These are phyloP conservation scores for Armadillidium nasatum DNA, from an alignment of 1,140 invertebrate genomes.

Conservation along the genomic window DNA sequence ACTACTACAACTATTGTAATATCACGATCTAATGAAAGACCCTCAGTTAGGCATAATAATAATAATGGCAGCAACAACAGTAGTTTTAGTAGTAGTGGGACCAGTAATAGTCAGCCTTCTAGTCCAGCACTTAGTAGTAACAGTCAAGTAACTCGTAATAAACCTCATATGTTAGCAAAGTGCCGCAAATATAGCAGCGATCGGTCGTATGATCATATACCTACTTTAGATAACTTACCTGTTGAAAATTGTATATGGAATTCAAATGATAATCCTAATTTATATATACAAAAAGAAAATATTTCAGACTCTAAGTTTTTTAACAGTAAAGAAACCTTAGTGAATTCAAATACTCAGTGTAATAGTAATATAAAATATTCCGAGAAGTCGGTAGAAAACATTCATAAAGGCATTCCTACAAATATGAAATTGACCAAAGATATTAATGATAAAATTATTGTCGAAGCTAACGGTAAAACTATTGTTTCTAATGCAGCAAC, in stretches of 20 bases:
- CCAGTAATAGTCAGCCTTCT: conserved; percentile 3
- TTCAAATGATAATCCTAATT: too few species aligned
- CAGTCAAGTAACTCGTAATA: not conserved
- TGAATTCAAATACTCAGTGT: too few species aligned
- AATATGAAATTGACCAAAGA: too few species aligned
- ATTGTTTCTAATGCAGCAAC: not conserved
- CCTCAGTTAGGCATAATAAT: not conserved
- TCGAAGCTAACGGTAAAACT: not conserved
- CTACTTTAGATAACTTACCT: too few species aligned
- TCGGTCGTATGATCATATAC: not conserved
- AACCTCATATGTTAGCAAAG: not conserved
- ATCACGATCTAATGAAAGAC: not conserved
- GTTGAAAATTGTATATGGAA: too few species aligned
- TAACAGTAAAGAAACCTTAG: too few species aligned
- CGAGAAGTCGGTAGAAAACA: too few species aligned
- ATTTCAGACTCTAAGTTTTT: too few species aligned
- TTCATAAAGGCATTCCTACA: too few species aligned
- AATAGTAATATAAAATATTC: too few species aligned
- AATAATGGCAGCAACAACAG: not conserved
- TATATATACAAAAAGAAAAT: too few species aligned
- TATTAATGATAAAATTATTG: too few species aligned
- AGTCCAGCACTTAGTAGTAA: conserved; percentile 1
- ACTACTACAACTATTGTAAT: not conserved
- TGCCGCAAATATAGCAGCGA: not conserved
- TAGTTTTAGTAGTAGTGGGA: not conserved